Conservation (phyloP, 2,113 vertebrate species). For the Leptobrachium ailaonicum region DNA sequence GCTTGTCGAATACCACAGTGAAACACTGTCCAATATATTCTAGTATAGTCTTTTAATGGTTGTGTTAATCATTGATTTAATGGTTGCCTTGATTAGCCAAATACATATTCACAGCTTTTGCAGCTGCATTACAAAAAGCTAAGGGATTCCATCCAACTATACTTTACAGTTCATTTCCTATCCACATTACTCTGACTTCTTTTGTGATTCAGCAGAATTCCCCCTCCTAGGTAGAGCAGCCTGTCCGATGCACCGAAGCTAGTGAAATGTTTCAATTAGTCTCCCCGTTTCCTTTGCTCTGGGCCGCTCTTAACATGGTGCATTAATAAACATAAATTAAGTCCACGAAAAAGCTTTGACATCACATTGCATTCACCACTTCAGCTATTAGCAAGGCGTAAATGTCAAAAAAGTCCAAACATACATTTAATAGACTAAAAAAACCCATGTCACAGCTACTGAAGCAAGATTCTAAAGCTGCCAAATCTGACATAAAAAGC, state of each 20-base stretch:
- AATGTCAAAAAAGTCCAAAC: constrained; percentile 37
- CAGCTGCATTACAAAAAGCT: no score
- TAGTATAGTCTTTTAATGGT: no score
- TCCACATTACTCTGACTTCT: neutral
- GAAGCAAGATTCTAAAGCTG: neutral
- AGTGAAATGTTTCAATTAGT: constrained; percentile 12
- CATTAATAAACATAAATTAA: constrained; percentile 18
- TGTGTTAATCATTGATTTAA: no score
- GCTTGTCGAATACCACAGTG: no score
- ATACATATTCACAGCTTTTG: no score
- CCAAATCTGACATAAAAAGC: neutral
- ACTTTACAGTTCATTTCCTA: neutral
- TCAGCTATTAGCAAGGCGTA: constrained; percentile 22
- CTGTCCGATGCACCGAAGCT: no score
- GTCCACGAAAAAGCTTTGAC: neutral
- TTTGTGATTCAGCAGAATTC: neutral
- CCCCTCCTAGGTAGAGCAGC: neutral
- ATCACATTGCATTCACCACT: constrained; percentile 27
- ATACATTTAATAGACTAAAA: constrained; percentile 33
- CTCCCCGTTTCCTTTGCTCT: neutral
- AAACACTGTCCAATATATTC: no score
- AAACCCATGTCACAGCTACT: constrained; percentile 4
- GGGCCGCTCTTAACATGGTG: neutral
- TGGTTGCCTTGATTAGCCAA: no score
- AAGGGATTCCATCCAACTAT: neutral